These are phyloP conservation scores for Porites divaricata DNA, from an alignment of 92 coral and sea anemone genomes.

Conservation along the genomic window DNA sequence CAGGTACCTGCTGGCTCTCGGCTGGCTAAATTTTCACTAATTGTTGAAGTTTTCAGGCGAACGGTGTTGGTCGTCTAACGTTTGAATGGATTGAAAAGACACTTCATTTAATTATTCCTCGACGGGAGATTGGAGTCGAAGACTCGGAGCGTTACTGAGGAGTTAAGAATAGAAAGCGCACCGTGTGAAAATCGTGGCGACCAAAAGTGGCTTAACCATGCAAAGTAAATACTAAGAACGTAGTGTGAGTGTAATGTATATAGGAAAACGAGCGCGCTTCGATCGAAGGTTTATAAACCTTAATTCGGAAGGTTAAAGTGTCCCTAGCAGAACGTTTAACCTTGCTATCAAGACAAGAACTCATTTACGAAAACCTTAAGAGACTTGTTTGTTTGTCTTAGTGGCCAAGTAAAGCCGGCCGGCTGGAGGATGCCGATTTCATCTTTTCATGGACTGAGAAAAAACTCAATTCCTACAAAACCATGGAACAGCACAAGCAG, in stretches of 20 bases:
- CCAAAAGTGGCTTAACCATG: neutral
- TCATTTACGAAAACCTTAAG: neutral
- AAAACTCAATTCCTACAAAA: constrained; percentile 38
- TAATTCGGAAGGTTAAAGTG: neutral
- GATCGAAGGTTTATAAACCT: neutral
- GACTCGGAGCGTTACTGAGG: neutral
- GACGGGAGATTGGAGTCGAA: constrained; percentile 5
- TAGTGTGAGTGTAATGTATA: neutral
- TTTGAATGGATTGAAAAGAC: constrained; percentile 17
- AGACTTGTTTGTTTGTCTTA: neutral
- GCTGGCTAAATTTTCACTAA: neutral
- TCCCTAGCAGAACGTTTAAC: neutral
- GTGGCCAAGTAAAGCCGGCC: no score
- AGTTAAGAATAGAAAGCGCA: neutral
- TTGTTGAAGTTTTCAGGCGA: constrained; percentile 5
- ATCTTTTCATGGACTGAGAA: constrained; percentile 72
- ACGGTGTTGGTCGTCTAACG: neutral
- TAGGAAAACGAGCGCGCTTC: neutral
- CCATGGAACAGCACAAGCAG: constrained; percentile 70
- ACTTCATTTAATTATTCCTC: constrained; percentile 14
- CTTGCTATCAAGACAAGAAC: constrained; percentile 1
- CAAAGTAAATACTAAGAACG: constrained; percentile 16
- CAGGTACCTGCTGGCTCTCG: constrained; percentile 32
- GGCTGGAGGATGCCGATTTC: constrained; percentile 82
- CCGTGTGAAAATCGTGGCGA: neutral